A percentile compares a stretch with the other conserved stretches of the same genome.
Evolutionary conservation across 1,140 invertebrate species (phyloP).

Genomic region (Drosophila pruinosa): DNA sequence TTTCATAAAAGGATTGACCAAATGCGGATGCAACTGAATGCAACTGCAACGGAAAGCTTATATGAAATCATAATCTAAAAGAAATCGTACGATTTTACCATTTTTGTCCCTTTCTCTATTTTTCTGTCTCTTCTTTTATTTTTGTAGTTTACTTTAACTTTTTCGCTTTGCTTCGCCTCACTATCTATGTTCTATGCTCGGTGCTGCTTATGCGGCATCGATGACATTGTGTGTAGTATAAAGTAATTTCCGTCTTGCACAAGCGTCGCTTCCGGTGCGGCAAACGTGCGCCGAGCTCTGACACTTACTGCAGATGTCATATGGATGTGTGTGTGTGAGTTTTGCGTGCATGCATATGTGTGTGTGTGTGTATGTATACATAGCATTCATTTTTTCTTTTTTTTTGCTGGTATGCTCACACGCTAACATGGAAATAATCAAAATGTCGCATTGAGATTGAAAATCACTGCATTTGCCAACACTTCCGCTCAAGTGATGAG

Average conservation of each 20-base stretch:
- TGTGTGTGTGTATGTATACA: conserved; percentile 45
- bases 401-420: conserved; percentile 53
- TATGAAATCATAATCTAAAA: conserved; percentile 34
- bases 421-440: conserved; percentile 80
- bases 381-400: conserved; percentile 45
- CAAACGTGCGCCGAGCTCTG: conserved; percentile 71
- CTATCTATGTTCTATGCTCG: conserved; percentile 24
- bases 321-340: conserved; percentile 17
- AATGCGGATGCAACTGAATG: not conserved
- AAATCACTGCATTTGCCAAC: conserved; percentile 81
- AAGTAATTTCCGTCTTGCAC: conserved; percentile 82
- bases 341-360: conserved; percentile 11
- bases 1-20: conserved; percentile 23
- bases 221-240: conserved; percentile 82
- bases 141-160: not conserved
- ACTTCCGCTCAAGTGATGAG: conserved; percentile 79
- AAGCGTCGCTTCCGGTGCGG: conserved; percentile 80
- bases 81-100: conserved; percentile 23
- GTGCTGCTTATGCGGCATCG: conserved; percentile 78
- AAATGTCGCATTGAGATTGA: conserved; percentile 81
- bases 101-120: not conserved
- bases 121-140: not conserved
- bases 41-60: conserved; percentile 28
- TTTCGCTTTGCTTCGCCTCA: conserved; percentile 16
- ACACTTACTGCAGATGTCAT: conserved; percentile 71